Conservation (phyloP, 2,888 invertebrate species). For the Caenorhabditis japonica region DNA sequence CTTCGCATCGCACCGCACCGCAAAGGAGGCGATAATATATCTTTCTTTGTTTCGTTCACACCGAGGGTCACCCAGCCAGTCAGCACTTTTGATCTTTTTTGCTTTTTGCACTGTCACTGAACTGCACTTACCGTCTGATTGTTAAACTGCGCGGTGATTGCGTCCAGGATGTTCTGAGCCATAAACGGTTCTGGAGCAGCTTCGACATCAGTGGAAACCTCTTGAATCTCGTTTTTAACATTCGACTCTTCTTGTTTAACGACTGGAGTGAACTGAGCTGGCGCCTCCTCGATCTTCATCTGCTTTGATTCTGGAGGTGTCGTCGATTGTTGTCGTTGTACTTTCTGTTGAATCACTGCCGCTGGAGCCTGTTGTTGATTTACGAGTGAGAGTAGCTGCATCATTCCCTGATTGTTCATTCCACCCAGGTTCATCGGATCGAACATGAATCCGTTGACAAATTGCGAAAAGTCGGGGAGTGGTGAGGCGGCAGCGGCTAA, state of each 20-base stretch:
- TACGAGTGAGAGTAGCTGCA: slow-evolving; percentile 42
- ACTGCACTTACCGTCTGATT: slow-evolving; percentile 31
- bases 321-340: slow-evolving; percentile 1
- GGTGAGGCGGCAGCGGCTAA: slow-evolving; percentile 29
- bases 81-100: slow-evolving; percentile 13
- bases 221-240: neutral
- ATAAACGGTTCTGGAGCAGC: neutral
- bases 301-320: slow-evolving; percentile 15
- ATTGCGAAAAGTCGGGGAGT: slow-evolving; percentile 34
- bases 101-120: too few species aligned
- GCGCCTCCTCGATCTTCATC: slow-evolving; percentile 19
- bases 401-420: slow-evolving; percentile 27
- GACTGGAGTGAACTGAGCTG: neutral
- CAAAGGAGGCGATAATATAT: slow-evolving; percentile 26
- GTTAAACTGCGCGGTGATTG: slow-evolving; percentile 31
- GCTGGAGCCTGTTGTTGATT: slow-evolving; percentile 35
- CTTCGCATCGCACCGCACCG: too few species aligned
- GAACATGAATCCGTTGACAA: slow-evolving; percentile 41
- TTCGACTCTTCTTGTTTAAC: slow-evolving; percentile 6
- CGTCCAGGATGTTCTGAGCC: slow-evolving; percentile 20
- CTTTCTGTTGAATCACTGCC: neutral
- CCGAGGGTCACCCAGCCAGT: slow-evolving; percentile 13
- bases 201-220: neutral
- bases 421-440: slow-evolving; percentile 22
- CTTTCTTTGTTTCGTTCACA: slow-evolving; percentile 21